Evolutionary conservation across 2,888 invertebrate genomes (phyloP).

Genomic region (Drosophila pseudotakahashii): DNA sequence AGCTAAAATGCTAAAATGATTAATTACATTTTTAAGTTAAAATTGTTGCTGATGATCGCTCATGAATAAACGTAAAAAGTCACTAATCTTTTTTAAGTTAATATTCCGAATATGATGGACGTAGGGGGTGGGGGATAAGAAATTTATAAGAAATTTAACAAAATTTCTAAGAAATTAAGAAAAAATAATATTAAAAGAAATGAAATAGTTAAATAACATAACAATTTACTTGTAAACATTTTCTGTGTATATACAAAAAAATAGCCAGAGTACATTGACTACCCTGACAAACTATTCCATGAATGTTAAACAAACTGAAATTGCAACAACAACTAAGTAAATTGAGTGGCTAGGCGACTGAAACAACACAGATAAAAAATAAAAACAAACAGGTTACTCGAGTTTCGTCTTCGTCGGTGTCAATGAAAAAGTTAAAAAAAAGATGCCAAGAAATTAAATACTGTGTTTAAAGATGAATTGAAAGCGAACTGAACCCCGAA

Average conservation of each 20-base stretch:
- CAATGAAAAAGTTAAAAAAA: conserved; percentile 62
- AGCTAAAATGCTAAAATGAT: too few species aligned
- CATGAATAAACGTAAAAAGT: too few species aligned
- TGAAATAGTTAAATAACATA: neutral
- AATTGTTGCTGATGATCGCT: too few species aligned
- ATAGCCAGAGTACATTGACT: conserved; percentile 31
- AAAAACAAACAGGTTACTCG: conserved; percentile 75
- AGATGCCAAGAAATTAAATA: conserved; percentile 7
- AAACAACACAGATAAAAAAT: conserved; percentile 53
- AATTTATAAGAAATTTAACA: too few species aligned
- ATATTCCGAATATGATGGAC: too few species aligned
- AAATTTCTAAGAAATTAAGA: too few species aligned
- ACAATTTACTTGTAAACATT: neutral
- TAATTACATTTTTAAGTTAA: too few species aligned
- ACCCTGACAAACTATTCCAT: conserved; percentile 37
- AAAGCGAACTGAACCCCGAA: conserved; percentile 31
- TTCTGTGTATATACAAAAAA: conserved; percentile 9
- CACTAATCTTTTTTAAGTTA: too few species aligned
- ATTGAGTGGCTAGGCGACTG: conserved; percentile 46
- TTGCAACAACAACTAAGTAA: conserved; percentile 27
- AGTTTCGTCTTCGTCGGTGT: conserved; percentile 74
- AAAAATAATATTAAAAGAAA: neutral
- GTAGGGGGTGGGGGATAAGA: too few species aligned
- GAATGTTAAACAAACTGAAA: conserved; percentile 31
- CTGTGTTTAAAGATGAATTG: conserved; percentile 27